Percentiles rank a stretch among this genome's conserved stretches.
Evolutionary conservation across 2,888 invertebrate genomes (phyloP).

Genomic region (Lathronympha strigana): DNA sequence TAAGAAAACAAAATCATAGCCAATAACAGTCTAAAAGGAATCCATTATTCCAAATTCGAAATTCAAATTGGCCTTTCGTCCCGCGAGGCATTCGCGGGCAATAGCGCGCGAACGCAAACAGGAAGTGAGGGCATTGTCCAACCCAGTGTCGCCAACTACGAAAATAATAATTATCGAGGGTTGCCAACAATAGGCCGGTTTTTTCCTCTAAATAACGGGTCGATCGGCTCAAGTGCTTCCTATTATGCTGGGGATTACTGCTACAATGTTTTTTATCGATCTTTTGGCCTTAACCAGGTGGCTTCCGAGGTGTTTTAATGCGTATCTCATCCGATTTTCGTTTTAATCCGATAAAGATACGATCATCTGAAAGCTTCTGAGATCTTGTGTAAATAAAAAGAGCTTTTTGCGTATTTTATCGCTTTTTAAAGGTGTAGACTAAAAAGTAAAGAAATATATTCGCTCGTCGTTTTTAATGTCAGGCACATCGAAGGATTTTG

Average conservation of each 20-base stretch:
- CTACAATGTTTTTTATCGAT: constrained; percentile 70
- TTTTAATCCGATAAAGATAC: constrained; percentile 70
- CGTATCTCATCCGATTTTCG: constrained; percentile 68
- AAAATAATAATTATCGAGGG: constrained; percentile 84
- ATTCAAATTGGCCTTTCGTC: constrained; percentile 81
- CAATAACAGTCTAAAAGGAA: constrained; percentile 67
- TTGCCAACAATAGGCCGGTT: constrained; percentile 69
- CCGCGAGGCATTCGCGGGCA: constrained; percentile 79
- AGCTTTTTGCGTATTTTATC: constrained; percentile 28
- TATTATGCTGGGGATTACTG: constrained; percentile 77
- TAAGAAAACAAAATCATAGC: constrained; percentile 69
- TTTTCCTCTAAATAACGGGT: constrained; percentile 72
- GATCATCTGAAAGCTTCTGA: constrained; percentile 45
- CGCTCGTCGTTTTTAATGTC: not conserved
- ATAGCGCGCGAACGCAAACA: constrained; percentile 84
- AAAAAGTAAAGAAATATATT: not conserved
- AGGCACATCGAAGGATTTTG: not conserved
- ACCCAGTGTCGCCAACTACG: constrained; percentile 81
- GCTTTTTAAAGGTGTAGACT: not conserved
- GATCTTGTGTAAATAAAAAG: constrained; percentile 32
- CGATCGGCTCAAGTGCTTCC: constrained; percentile 82
- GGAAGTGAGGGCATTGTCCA: constrained; percentile 80
- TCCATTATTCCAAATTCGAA: constrained; percentile 75
- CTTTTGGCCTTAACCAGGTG: constrained; percentile 71
- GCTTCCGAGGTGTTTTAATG: constrained; percentile 73